These are phyloP conservation scores for Lasioglossum morio DNA, from an alignment of 2,888 invertebrate species.

Conservation along the genomic window DNA sequence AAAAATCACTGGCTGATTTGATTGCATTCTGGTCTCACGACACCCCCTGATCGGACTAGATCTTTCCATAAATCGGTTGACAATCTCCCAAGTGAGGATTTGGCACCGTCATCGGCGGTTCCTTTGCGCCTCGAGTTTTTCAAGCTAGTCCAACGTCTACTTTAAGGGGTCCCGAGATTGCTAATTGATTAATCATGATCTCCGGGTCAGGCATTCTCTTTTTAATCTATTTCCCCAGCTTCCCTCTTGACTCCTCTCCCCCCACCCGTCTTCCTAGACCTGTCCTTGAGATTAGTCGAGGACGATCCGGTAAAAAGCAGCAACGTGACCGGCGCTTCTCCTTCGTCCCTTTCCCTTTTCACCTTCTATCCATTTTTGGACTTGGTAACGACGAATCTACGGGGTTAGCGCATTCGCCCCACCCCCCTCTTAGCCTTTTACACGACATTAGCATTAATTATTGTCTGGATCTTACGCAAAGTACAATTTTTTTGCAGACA, in stretches of 20 bases:
- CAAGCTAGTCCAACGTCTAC: conserved; percentile 71
- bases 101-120: conserved; percentile 79
- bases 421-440: neutral
- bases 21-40: neutral
- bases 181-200: conserved; percentile 84
- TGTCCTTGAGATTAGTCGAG: conserved; percentile 37
- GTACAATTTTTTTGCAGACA: too few relatives aligned
- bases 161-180: conserved; percentile 78
- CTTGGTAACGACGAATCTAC: neutral
- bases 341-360: neutral
- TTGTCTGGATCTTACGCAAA: neutral
- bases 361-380: neutral
- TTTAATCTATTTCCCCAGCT: conserved; percentile 21
- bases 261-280: neutral
- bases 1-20: neutral
- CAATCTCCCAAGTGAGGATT: conserved; percentile 63
- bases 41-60: conserved; percentile 24
- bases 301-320: conserved; percentile 37
- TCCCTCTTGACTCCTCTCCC: conserved; percentile 10
- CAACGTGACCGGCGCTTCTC: neutral
- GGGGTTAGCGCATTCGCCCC: neutral
- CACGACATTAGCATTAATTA: neutral
- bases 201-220: conserved; percentile 43
- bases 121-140: conserved; percentile 77
- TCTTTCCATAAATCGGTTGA: conserved; percentile 72